Conservation (phyloP, 2,888 invertebrate genomes). For the Sepiola atlantica region DNA sequence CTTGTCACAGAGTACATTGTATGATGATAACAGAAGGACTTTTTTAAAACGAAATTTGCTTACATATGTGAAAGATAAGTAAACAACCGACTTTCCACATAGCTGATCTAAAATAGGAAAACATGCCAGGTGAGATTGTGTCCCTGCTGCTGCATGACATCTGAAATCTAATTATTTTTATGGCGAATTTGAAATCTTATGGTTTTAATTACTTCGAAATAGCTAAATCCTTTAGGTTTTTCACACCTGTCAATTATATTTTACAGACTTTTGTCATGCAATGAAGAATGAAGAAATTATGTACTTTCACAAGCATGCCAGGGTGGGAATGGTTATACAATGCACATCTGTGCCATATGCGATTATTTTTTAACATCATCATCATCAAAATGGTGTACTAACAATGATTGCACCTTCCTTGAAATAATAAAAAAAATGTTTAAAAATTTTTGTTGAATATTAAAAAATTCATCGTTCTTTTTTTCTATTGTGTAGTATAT, state of each 20-base stretch:
- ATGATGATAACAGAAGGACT: background rate
- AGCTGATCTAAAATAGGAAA: background rate
- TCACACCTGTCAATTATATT: conserved; percentile 32
- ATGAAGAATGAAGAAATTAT: background rate
- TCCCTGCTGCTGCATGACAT: background rate
- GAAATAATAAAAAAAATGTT: background rate
- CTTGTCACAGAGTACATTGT: background rate
- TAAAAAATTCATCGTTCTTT: no score
- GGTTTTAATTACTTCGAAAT: background rate
- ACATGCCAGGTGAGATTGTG: background rate
- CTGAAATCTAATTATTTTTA: background rate
- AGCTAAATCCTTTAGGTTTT: background rate
- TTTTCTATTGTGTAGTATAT: no score
- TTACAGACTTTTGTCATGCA: background rate
- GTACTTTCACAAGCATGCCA: background rate
- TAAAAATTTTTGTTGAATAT: no score
- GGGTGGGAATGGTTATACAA: background rate
- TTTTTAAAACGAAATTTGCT: no score
- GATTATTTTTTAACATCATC: background rate
- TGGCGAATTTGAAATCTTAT: background rate
- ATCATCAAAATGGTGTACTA: background rate
- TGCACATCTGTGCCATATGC: background rate
- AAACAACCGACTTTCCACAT: background rate
- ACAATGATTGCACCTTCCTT: background rate
- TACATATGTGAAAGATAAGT: background rate